These are phyloP conservation scores for Brotula barbata DNA, from an alignment of 2,797 vertebrate species.

Conservation along the genomic window DNA sequence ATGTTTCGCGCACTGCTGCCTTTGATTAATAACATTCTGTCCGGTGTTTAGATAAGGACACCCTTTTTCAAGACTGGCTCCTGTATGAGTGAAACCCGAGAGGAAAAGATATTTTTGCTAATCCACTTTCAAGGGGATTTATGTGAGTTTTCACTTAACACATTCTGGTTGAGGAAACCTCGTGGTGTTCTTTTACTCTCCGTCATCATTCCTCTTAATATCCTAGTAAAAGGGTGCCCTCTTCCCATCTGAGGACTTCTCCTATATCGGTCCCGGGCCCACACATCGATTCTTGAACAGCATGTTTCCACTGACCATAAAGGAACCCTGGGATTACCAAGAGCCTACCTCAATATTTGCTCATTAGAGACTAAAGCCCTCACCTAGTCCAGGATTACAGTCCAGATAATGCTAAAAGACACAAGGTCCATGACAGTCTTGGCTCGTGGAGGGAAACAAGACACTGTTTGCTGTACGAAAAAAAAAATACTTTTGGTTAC, in stretches of 20 bases:
- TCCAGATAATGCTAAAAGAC: slow-evolving; percentile 50
- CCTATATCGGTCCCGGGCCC: slow-evolving; percentile 25
- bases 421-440: slow-evolving; percentile 49
- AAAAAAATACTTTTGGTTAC: slow-evolving; percentile 51
- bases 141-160: slow-evolving; percentile 66
- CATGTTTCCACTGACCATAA: slow-evolving; percentile 29
- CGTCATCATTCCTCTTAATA: slow-evolving; percentile 26
- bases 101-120: slow-evolving; percentile 69
- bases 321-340: slow-evolving; percentile 44
- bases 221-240: not conserved
- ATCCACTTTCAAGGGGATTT: slow-evolving; percentile 71
- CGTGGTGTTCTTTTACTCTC: slow-evolving; percentile 44
- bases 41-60: slow-evolving; percentile 72
- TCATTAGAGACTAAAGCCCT: slow-evolving; percentile 38
- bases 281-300: slow-evolving; percentile 33
- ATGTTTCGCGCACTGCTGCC: slow-evolving; percentile 61
- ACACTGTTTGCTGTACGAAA: slow-evolving; percentile 40
- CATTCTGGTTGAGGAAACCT: slow-evolving; percentile 59
- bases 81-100: slow-evolving; percentile 67
- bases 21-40: slow-evolving; percentile 71
- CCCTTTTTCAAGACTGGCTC: slow-evolving; percentile 56
- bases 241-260: slow-evolving; percentile 33
- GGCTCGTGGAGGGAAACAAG: slow-evolving; percentile 48
- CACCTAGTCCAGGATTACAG: slow-evolving; percentile 29
- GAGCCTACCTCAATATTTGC: slow-evolving; percentile 47